These are phyloP conservation scores for Pontoporia blainvillei DNA, from an alignment of 2,113 vertebrate genomes.

Conservation along the genomic window DNA sequence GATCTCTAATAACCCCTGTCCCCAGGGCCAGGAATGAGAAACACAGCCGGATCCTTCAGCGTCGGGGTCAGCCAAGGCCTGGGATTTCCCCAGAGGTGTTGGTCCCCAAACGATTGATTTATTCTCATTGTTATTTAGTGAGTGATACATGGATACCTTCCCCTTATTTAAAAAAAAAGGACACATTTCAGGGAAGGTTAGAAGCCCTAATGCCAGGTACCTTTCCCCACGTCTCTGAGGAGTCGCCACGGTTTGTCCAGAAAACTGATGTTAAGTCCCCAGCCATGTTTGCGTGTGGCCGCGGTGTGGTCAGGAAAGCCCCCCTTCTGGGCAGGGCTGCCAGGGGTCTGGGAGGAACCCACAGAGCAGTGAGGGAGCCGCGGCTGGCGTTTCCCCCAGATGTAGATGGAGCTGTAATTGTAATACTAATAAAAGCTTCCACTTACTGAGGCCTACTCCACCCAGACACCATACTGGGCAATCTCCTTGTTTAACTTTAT, in stretches of 20 bases:
- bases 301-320: background rate
- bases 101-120: background rate
- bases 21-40: background rate
- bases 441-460: fast-evolving
- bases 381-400: background rate
- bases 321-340: background rate
- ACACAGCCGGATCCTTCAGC: background rate
- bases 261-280: background rate
- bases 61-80: background rate
- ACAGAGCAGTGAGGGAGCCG: background rate
- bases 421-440: background rate
- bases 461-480: fast-evolving
- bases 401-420: background rate
- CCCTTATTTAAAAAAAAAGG: background rate
- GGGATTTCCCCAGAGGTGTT: background rate
- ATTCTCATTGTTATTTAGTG: background rate
- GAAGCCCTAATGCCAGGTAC: background rate
- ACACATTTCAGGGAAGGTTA: background rate
- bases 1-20: background rate
- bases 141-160: background rate
- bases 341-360: background rate
- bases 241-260: background rate
- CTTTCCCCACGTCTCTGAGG: background rate
- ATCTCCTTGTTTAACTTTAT: background rate
- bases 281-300: background rate